Evolutionary conservation across 2,888 invertebrate species (phyloP).

Genomic region (Herminia tarsipennalis): DNA sequence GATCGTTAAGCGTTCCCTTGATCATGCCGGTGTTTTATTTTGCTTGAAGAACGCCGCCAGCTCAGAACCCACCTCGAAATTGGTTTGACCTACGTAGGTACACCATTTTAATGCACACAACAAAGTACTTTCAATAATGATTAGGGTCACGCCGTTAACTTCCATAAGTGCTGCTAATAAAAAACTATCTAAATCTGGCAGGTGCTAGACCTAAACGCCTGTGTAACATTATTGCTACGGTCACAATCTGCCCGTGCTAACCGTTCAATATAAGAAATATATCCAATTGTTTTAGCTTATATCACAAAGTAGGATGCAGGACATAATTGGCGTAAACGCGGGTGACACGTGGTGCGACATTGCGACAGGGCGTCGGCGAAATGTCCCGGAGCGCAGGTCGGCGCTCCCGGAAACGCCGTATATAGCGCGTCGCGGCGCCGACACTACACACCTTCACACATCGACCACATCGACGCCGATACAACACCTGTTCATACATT

Average conservation of each 20-base stretch:
- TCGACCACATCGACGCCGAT: neutral
- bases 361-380: constrained; percentile 27
- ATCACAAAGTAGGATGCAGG: constrained; percentile 2
- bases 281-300: too few relatives aligned
- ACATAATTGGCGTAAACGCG: neutral
- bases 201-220: too few relatives aligned
- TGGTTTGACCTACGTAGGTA: too few relatives aligned
- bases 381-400: constrained; percentile 55
- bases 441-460: constrained; percentile 31
- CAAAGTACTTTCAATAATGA: too few relatives aligned
- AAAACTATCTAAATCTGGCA: too few relatives aligned
- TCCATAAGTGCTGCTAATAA: too few relatives aligned
- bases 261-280: too few relatives aligned
- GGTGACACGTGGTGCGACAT: constrained; percentile 2
- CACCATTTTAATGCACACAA: too few relatives aligned
- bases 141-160: too few relatives aligned
- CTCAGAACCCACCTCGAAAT: too few relatives aligned
- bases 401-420: constrained; percentile 69
- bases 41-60: neutral
- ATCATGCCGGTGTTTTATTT: neutral
- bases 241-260: too few relatives aligned
- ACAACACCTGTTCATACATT: neutral
- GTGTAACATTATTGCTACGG: too few relatives aligned
- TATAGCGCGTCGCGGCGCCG: constrained; percentile 51
- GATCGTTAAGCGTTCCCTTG: constrained; percentile 1